Percentiles rank a stretch among this genome's conserved stretches.
These are phyloP conservation scores for Asteroscopus sphinx DNA, from an alignment of 2,888 invertebrate species.

Conservation along the genomic window DNA sequence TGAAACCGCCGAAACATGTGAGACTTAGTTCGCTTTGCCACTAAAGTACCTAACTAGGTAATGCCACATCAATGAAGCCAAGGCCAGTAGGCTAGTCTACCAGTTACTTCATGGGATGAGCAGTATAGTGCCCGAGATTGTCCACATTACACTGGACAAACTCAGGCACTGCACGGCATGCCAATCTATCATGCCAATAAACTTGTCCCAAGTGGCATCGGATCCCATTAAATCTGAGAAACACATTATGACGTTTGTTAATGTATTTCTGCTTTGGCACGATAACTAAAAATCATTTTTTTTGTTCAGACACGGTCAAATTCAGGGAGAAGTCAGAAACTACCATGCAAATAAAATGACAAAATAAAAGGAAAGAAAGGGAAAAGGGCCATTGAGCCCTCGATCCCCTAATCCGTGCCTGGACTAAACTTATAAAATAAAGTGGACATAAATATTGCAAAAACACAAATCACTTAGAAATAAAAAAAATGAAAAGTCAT, in stretches of 20 bases:
- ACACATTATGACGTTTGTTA: constrained; percentile 26
- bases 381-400: constrained; percentile 2
- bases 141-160: background rate
- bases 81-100: background rate
- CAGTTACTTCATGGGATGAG: background rate
- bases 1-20: no score
- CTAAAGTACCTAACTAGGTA: no score
- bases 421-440: constrained; percentile 15
- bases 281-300: background rate
- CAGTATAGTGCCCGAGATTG: background rate
- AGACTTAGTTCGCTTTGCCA: no score
- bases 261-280: constrained; percentile 27
- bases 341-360: constrained; percentile 5
- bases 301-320: constrained; percentile 28
- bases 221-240: constrained; percentile 4
- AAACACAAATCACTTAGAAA: no score
- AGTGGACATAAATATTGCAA: no score
- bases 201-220: no score
- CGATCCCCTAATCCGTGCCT: constrained; percentile 11
- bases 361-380: background rate
- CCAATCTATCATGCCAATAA: background rate
- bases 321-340: constrained; percentile 24
- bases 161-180: background rate
- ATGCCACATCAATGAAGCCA: no score
- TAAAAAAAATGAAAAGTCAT: no score